These are phyloP conservation scores for Oplegnathus fasciatus DNA, from an alignment of 2,113 vertebrate genomes.

Conservation along the genomic window DNA sequence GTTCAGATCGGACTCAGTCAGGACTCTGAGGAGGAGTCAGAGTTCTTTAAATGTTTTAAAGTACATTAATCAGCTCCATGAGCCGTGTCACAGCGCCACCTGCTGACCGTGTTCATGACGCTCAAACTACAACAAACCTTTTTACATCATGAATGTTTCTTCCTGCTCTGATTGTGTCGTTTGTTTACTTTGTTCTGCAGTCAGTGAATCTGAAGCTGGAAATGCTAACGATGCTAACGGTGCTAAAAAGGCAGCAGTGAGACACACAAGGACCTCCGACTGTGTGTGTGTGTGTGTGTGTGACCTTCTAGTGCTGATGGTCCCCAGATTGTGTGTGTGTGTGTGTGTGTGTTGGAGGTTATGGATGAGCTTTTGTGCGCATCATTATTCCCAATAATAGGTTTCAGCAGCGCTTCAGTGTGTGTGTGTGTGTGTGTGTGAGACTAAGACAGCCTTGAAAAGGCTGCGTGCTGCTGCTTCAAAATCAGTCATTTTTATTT, in stretches of 20 bases:
- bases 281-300: background rate
- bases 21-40: no score
- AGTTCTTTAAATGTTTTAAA: no score
- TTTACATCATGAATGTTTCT: no score
- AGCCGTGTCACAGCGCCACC: no score
- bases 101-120: no score
- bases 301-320: constrained; percentile 21
- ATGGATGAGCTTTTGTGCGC: constrained; percentile 57
- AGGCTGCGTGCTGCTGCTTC: no score
- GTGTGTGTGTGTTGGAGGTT: constrained; percentile 46
- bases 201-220: background rate
- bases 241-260: background rate
- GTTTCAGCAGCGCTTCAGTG: constrained; percentile 6
- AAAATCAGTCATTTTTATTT: background rate
- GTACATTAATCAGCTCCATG: no score
- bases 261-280: background rate
- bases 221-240: constrained; percentile 13
- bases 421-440: constrained; percentile 14
- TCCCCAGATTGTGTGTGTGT: constrained; percentile 15
- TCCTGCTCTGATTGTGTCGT: no score
- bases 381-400: constrained; percentile 69
- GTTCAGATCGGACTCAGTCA: no score
- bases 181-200: background rate
- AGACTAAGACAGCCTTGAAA: no score
- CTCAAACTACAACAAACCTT: no score